Evolutionary conservation across 2,888 invertebrate genomes (phyloP).

Genomic region (Andrena flavipes): DNA sequence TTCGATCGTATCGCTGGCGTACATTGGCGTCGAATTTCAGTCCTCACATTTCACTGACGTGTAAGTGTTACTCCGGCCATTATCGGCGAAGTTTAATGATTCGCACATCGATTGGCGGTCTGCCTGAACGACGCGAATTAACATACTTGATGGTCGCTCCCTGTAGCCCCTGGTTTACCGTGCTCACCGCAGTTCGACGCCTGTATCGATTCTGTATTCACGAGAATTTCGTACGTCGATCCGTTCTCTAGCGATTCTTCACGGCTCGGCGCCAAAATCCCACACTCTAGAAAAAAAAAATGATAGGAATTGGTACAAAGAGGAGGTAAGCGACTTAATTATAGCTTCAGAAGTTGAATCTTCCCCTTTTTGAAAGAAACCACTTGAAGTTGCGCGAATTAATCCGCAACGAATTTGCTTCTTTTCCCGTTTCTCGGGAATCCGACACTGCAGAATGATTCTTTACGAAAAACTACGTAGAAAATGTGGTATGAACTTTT

Average conservation of each 20-base stretch:
- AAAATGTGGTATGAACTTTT: too few species aligned
- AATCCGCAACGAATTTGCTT: too few species aligned
- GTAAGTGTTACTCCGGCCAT: constrained; percentile 40
- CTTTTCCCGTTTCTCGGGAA: too few species aligned
- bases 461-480: too few species aligned
- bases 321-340: not conserved
- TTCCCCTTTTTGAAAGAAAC: too few species aligned
- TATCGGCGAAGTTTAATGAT: constrained; percentile 57
- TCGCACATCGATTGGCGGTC: constrained; percentile 55
- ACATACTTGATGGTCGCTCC: constrained; percentile 54
- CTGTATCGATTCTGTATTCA: constrained; percentile 36
- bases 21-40: not conserved
- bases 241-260: not conserved
- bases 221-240: constrained; percentile 19
- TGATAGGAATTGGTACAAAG: not conserved
- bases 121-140: constrained; percentile 60
- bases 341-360: too few species aligned
- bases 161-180: constrained; percentile 51
- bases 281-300: not conserved
- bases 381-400: too few species aligned
- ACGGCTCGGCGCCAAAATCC: not conserved
- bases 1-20: not conserved
- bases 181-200: constrained; percentile 41
- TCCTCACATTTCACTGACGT: constrained; percentile 27
- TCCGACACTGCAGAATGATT: too few species aligned